Percentiles rank a stretch among this genome's conserved stretches.
Evolutionary conservation across 2,797 vertebrate species (phyloP).

Genomic region (Falco naumanni): DNA sequence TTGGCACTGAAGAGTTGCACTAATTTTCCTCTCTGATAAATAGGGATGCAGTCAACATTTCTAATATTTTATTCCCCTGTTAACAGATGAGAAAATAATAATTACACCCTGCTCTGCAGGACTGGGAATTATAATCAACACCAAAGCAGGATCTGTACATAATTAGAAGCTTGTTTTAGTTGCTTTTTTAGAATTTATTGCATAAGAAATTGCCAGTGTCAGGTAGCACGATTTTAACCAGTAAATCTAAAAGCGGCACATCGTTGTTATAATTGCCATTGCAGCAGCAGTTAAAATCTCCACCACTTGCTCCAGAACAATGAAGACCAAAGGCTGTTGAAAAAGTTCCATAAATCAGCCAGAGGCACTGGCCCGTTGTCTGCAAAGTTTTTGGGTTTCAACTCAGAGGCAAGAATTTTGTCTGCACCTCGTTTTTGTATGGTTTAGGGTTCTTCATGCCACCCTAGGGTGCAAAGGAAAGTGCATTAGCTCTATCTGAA

Average conservation of each 20-base stretch:
- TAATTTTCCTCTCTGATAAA: background rate
- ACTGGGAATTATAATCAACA: constrained; percentile 55
- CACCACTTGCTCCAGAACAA: background rate
- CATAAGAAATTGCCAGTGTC: background rate
- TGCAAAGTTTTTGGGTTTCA: background rate
- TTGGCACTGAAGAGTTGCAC: background rate
- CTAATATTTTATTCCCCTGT: constrained; percentile 35
- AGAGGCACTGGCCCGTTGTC: background rate
- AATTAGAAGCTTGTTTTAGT: constrained; percentile 53
- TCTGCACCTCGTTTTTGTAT: background rate
- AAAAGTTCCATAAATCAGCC: background rate
- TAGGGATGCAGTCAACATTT: background rate
- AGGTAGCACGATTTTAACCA: background rate
- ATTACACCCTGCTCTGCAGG: constrained; percentile 49
- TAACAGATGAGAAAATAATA: constrained; percentile 46
- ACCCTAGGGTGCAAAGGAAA: background rate
- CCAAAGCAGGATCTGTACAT: constrained; percentile 18
- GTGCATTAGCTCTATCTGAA: background rate
- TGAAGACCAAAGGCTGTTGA: background rate
- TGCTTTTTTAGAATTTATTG: background rate
- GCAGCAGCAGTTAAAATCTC: background rate
- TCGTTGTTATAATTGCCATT: background rate
- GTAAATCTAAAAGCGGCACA: background rate
- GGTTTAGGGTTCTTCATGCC: background rate
- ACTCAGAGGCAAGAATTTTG: background rate